A percentile compares a stretch with the other conserved stretches of the same genome.
Conservation (phyloP, 2,113 vertebrate genomes). For the Phoxinus phoxinus region DNA sequence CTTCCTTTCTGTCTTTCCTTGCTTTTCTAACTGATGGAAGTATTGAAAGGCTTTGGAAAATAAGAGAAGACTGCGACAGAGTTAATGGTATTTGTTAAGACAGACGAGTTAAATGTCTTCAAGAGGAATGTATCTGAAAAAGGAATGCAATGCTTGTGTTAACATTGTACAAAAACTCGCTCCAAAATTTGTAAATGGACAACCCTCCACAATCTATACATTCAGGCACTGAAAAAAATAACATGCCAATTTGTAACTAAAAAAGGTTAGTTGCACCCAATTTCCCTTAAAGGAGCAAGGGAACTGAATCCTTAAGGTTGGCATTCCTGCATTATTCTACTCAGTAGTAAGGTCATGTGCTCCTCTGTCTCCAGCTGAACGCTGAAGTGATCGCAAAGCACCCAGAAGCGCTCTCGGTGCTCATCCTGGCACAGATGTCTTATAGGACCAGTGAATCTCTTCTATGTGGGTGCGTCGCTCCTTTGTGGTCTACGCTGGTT, state of each 20-base stretch:
- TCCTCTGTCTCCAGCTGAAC: constrained; percentile 56
- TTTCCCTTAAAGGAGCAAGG: constrained; percentile 78
- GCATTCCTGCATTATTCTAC: constrained; percentile 77
- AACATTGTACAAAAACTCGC: constrained; percentile 77
- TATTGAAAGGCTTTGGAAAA: constrained; percentile 63
- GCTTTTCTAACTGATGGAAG: constrained; percentile 68
- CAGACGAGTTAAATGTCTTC: constrained; percentile 71
- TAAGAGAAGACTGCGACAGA: constrained; percentile 72
- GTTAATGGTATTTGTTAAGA: constrained; percentile 79
- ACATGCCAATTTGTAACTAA: constrained; percentile 82
- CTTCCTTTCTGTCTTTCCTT: not conserved
- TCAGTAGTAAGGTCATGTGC: constrained; percentile 76
- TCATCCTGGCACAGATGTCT: constrained; percentile 58
- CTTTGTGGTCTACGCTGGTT: constrained; percentile 60
- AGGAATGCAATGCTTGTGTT: constrained; percentile 82
- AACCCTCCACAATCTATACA: constrained; percentile 82
- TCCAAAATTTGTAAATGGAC: constrained; percentile 82
- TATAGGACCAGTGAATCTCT: constrained; percentile 17
- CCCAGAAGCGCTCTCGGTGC: constrained; percentile 55
- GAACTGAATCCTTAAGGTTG: constrained; percentile 77
- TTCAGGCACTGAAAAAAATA: constrained; percentile 82
- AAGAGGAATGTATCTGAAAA: constrained; percentile 83
- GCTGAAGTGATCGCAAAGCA: constrained; percentile 63
- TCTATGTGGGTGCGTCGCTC: constrained; percentile 38
- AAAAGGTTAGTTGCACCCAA: constrained; percentile 77